Evolutionary conservation across 1,140 invertebrate species (phyloP).

Genomic region (Trichomalopsis sarcophagae): DNA sequence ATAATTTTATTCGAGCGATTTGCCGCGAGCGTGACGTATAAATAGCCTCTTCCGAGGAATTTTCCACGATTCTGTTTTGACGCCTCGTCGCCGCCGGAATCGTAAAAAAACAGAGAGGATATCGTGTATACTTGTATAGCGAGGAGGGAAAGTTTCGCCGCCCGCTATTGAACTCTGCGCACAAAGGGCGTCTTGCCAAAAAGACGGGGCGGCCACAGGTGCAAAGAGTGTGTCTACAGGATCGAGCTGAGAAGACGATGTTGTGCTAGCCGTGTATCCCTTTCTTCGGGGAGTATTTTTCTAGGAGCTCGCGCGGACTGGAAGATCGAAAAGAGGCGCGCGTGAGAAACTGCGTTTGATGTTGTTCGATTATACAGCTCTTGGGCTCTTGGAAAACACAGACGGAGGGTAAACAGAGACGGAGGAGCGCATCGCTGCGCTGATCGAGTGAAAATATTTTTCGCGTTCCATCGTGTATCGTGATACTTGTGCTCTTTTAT

Average conservation of each 20-base stretch:
- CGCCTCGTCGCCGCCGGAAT: constrained; percentile 25
- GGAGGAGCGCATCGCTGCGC: too few relatives aligned
- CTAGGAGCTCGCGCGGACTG: not conserved
- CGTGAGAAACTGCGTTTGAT: not conserved
- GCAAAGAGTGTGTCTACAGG: not conserved
- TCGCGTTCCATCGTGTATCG: too few relatives aligned
- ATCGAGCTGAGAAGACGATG: too few relatives aligned
- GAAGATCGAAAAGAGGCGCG: not conserved
- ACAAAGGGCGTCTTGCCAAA: not conserved
- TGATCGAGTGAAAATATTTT: too few relatives aligned
- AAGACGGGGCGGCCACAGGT: not conserved
- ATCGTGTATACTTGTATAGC: too few relatives aligned
- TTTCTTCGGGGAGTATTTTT: constrained; percentile 6
- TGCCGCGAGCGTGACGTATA: too few relatives aligned
- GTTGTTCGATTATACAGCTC: not conserved
- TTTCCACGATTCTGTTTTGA: constrained; percentile 43
- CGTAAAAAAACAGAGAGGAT: not conserved
- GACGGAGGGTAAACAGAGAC: too few relatives aligned
- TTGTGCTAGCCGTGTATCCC: not conserved
- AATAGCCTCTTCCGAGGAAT: not conserved
- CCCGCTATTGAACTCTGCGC: not conserved
- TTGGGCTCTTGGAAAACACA: too few relatives aligned
- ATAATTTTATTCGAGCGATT: too few relatives aligned
- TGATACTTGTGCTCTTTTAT: too few relatives aligned
- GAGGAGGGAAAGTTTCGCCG: not conserved